Conservation (phyloP, 1,140 invertebrate species). For the Thaumetopoea pityocampa region DNA sequence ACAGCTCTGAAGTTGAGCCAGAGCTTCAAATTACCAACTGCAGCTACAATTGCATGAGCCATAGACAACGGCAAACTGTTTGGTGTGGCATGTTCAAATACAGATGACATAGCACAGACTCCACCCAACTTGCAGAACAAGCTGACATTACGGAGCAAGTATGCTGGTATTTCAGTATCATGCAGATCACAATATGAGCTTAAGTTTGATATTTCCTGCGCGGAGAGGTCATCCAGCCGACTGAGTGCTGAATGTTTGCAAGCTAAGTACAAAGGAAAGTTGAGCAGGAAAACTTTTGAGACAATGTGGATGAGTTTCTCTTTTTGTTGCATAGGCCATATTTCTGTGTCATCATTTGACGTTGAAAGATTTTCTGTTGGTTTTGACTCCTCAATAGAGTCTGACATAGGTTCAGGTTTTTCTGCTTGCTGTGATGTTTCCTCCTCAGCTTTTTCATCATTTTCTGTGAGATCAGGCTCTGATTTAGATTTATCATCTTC, state of each 20-base stretch:
- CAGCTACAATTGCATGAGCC: constrained; percentile 92
- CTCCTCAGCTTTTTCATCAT: constrained; percentile 26
- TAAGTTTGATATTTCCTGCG: constrained; percentile 85
- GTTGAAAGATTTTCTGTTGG: constrained; percentile 16
- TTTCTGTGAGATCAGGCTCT: constrained; percentile 25
- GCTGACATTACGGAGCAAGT: constrained; percentile 91
- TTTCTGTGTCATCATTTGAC: constrained; percentile 42
- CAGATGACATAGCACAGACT: constrained; percentile 88
- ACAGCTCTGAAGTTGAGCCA: constrained; percentile 95
- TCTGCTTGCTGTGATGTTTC: constrained; percentile 21
- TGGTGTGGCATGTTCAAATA: constrained; percentile 86
- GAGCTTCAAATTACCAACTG: constrained; percentile 94
- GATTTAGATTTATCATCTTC: constrained; percentile 35
- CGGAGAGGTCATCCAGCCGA: constrained; percentile 85
- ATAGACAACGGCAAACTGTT: constrained; percentile 88
- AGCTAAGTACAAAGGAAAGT: constrained; percentile 94
- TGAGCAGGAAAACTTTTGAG: constrained; percentile 86
- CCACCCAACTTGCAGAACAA: constrained; percentile 94
- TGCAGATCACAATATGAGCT: constrained; percentile 93
- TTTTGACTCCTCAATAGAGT: constrained; percentile 4
- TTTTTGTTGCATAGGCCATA: constrained; percentile 85
- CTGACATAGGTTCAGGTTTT: constrained; percentile 10
- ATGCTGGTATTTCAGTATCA: constrained; percentile 94
- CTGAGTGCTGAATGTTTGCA: constrained; percentile 90
- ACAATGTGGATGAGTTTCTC: constrained; percentile 87